Evolutionary conservation across 2,113 vertebrate genomes (phyloP).

Genomic region (Hemibagrus wyckioides): DNA sequence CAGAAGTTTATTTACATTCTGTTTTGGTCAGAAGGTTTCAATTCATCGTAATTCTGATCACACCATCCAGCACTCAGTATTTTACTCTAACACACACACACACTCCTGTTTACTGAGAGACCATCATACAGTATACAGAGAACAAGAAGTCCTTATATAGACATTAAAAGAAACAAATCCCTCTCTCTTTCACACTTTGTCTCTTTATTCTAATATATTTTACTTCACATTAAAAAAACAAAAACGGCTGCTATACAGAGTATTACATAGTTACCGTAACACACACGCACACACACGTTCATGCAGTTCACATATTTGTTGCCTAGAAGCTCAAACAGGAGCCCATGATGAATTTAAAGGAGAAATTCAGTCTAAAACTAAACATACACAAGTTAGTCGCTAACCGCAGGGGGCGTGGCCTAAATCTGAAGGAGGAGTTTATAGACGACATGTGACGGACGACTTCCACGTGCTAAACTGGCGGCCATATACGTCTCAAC

Average conservation of each 20-base stretch:
- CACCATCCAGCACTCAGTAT: not conserved
- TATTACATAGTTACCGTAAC: not conserved
- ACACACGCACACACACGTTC: not conserved
- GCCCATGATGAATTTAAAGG: not conserved
- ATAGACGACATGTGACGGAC: not conserved
- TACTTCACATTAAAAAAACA: constrained; percentile 2
- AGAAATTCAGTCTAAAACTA: not conserved
- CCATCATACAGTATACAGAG: not conserved
- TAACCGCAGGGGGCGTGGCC: not conserved
- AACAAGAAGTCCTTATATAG: not conserved
- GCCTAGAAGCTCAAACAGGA: not conserved
- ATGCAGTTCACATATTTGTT: constrained; percentile 4
- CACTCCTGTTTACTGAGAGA: not conserved
- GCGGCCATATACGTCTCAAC: not conserved
- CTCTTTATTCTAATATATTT: not conserved
- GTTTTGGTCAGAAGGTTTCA: not conserved
- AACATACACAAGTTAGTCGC: not conserved
- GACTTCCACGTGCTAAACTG: not conserved
- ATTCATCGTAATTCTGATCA: not conserved
- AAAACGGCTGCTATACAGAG: not conserved
- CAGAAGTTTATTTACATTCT: not conserved
- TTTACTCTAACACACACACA: not conserved
- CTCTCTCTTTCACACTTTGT: not conserved
- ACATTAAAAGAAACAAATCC: not conserved
- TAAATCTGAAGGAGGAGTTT: not conserved